Conservation (phyloP, 2,113 vertebrate species). For the Emydocephalus ijimae region DNA sequence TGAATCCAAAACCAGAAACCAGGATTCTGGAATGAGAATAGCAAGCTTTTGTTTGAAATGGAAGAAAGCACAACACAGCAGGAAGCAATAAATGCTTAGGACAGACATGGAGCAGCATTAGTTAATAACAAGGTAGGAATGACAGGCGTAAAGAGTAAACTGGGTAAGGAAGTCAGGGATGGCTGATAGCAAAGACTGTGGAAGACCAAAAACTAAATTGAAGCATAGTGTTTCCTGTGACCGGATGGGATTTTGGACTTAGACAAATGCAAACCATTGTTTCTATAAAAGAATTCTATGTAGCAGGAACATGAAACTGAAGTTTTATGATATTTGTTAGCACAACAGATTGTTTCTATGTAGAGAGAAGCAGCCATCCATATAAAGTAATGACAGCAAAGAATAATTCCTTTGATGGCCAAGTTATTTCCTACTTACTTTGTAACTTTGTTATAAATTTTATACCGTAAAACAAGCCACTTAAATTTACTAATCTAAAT, state of each 20-base stretch:
- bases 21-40: not conserved
- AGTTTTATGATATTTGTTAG: not conserved
- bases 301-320: not conserved
- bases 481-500: not conserved
- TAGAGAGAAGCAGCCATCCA: not conserved
- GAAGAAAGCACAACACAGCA: constrained; percentile 1
- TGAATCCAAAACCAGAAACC: not conserved
- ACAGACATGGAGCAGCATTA: not conserved
- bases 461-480: not conserved
- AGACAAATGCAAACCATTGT: not conserved
- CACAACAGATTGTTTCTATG: not conserved
- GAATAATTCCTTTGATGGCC: not conserved
- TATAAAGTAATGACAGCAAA: not conserved
- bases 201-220: not conserved
- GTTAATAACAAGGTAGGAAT: not conserved
- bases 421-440: not conserved
- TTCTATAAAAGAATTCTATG: not conserved
- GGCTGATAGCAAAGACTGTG: not conserved
- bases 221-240: not conserved
- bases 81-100: not conserved
- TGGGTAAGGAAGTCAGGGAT: not conserved
- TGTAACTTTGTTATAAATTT: not conserved
- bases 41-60: constrained; percentile 4
- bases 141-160: not conserved
- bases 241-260: rapidly evolving